phyloP scores from a whole-genome alignment of 2,113 vertebrate species.

The Hymenochirus boettgeri region DNA sequence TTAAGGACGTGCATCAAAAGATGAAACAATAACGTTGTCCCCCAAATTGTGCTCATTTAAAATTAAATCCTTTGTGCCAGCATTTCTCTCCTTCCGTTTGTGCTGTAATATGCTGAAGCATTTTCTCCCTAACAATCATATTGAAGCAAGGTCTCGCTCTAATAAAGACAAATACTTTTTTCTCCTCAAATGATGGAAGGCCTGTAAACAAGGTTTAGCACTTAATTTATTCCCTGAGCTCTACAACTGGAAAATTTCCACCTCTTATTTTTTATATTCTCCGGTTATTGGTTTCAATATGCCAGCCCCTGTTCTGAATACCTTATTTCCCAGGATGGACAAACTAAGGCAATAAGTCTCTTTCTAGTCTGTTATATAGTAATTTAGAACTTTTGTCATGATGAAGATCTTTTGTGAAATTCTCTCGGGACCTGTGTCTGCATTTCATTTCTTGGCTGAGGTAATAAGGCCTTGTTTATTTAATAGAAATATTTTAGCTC shows the following conservation, averaged over 20 bases:
- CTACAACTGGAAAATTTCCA: conserved; percentile 63
- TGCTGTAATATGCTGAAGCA: not conserved
- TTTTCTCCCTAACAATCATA: conserved; percentile 34
- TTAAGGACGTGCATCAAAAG: conserved; percentile 13
- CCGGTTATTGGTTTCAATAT: conserved; percentile 85
- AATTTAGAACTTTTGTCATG: conserved; percentile 69
- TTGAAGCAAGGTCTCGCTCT: conserved; percentile 53
- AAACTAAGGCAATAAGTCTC: conserved; percentile 60
- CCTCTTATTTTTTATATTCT: conserved; percentile 73
- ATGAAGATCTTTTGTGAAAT: conserved; percentile 68
- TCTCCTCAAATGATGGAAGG: conserved; percentile 66
- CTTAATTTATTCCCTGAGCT: conserved; percentile 81
- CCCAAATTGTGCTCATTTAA: conserved; percentile 2
- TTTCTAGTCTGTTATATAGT: conserved; percentile 60
- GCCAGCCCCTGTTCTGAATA: conserved; percentile 70
- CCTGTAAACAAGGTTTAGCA: conserved; percentile 69
- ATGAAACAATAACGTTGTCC: not conserved
- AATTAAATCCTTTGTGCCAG: conserved; percentile 1
- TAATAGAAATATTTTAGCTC: conserved; percentile 72
- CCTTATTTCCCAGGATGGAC: conserved; percentile 89
- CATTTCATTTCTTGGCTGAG: conserved; percentile 57
- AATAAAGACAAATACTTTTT: conserved; percentile 81
- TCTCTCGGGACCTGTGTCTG: conserved; percentile 57
- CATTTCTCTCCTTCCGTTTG: conserved; percentile 7
- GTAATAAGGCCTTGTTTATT: conserved; percentile 80